Percentiles rank a stretch among this genome's conserved stretches.
Evolutionary conservation across 2,797 vertebrate genomes (phyloP).

Genomic region (Peromyscus nudipes): DNA sequence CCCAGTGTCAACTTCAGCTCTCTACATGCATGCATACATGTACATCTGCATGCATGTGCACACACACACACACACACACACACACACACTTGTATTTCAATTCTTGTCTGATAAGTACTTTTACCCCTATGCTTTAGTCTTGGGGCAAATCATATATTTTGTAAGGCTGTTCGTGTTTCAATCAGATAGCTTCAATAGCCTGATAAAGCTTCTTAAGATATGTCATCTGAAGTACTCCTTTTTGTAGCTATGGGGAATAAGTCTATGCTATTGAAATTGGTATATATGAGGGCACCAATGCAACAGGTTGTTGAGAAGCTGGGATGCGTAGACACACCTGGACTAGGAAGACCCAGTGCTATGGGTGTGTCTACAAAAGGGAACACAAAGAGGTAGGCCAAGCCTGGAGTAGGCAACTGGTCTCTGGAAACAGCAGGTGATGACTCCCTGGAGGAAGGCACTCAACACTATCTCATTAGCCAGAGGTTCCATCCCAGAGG

Average conservation of each 20-base stretch:
- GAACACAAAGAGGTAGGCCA: neutral
- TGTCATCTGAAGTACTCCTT: constrained; percentile 21
- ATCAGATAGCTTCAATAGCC: neutral
- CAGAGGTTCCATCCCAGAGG: neutral
- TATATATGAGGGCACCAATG: neutral
- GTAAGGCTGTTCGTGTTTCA: neutral
- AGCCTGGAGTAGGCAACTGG: neutral
- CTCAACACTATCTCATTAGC: neutral
- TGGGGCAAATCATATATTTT: neutral
- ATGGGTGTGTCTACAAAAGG: neutral
- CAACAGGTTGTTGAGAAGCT: neutral
- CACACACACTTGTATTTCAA: neutral
- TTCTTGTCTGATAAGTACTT: neutral
- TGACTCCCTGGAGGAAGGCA: neutral
- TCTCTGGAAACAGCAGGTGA: neutral
- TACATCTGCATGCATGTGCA: no score
- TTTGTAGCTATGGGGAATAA: neutral
- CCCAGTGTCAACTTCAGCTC: neutral
- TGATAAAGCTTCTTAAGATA: neutral
- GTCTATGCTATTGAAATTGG: neutral
- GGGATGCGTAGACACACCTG: neutral
- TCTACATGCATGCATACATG: neutral
- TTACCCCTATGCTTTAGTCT: neutral
- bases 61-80: neutral
- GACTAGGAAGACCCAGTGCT: neutral